Base-by-base conservation (phyloP, 2,888 invertebrate species). In the Apotomis turbidana region DNA sequence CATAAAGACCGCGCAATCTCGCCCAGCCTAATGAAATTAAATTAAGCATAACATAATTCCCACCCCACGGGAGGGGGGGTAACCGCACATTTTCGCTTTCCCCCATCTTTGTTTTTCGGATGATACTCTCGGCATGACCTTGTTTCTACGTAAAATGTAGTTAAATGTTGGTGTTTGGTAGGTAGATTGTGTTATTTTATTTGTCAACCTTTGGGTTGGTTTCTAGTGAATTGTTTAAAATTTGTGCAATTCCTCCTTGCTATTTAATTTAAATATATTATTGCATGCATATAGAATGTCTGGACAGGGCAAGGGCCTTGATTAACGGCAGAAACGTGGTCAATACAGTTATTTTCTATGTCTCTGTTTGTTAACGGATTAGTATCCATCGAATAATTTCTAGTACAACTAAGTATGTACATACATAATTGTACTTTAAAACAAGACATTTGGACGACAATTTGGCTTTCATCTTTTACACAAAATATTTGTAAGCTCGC, bases 21-120 rank as follows among this genome's bases (percentile, higher is more conserved):
- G 79, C 81, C 80, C 76, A 74, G 87, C 85, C 87, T 90, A 89
- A 90, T 90, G 90, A 91, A 91, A 91, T 90, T 88, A 90, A 90
- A 91, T 90, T 86, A 89, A 90, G 89, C 90, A 90, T 88, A 89
- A 89, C 88, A 87, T 85, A 85, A 88, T 87, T 83, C 85, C 81
- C 81, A 79, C 79, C 81, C 79, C 74, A 72, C 77, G 73, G 78
- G 74, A 74, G 76, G 54, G 77, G 78, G 44, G 0, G 10, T 9
- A 68, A 68, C 60, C 60, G 60, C 68, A 59, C 63, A 68, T 72
- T 69, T 67, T 71, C 70, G 66, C 70, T 61, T 68, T 77, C 75
- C 84, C 83, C 88, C 87, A 84, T 87, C 87, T 88, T 88, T 87
- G 87, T 87, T 88, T 84, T 85, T 81, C 81, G 82, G 80, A 85